phyloP scores from a whole-genome alignment of 2,113 vertebrate species.

The Boulengeromyrus knoepffleri region DNA sequence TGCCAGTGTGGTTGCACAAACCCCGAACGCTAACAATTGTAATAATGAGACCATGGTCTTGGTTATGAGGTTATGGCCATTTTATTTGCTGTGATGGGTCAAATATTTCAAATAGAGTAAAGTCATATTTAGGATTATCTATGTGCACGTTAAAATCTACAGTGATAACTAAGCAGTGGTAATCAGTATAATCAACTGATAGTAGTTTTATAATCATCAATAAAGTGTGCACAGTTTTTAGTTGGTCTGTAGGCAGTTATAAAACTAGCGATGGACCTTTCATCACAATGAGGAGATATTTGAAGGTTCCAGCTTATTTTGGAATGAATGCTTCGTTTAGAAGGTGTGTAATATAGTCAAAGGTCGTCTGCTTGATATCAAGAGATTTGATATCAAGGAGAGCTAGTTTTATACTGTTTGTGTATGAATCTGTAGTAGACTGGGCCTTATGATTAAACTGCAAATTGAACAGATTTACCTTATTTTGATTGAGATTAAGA shows the following conservation, averaged over 20 bases:
- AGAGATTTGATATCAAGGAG: not conserved
- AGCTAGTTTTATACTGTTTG: not conserved
- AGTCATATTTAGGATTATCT: not conserved
- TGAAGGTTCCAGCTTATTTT: not conserved
- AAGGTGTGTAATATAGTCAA: not conserved
- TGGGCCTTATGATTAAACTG: not conserved
- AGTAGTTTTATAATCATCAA: not conserved
- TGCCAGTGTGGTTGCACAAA: not conserved
- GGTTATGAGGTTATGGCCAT: not conserved
- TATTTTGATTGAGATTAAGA: not conserved
- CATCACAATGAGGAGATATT: not conserved
- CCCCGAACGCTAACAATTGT: not conserved
- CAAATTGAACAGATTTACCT: no score
- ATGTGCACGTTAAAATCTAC: not conserved
- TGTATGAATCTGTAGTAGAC: not conserved
- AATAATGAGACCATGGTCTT: not conserved
- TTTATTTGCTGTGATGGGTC: not conserved
- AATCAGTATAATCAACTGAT: not conserved
- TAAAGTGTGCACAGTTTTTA: not conserved
- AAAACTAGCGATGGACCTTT: not conserved
- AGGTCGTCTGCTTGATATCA: not conserved
- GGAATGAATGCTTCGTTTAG: not conserved
- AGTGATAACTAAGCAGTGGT: not conserved
- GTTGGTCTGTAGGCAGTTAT: not conserved
- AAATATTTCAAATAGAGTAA: not conserved